Evolutionary conservation across 2,113 vertebrate genomes (phyloP).

Genomic region (Caranx melampygus): DNA sequence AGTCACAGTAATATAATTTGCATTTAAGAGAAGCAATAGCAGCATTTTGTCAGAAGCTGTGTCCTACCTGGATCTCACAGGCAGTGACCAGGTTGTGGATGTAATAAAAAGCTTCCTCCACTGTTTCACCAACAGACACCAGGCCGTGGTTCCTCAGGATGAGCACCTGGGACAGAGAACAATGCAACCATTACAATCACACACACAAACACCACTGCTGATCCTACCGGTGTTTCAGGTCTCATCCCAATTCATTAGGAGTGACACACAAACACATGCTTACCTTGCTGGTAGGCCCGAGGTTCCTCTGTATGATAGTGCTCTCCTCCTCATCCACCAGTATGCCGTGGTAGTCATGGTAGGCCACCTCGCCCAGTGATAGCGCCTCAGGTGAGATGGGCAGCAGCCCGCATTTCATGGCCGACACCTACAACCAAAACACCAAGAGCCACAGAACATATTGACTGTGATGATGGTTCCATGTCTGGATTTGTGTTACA

Average conservation of each 20-base stretch:
- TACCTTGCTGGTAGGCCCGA: conserved; percentile 97
- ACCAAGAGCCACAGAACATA: neutral
- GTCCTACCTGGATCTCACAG: conserved; percentile 96
- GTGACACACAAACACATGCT: neutral
- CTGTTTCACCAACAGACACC: conserved; percentile 92
- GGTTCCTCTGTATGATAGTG: conserved; percentile 91
- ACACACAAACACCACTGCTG: neutral
- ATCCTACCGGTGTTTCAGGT: no score
- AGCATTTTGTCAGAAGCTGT: neutral
- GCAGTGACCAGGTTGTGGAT: conserved; percentile 95
- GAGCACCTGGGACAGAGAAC: conserved; percentile 85
- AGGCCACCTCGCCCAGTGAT: conserved; percentile 92
- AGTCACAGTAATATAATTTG: neutral
- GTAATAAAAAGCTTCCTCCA: conserved; percentile 98
- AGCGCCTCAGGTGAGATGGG: conserved; percentile 96
- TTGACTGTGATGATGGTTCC: neutral
- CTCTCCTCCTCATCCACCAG: conserved; percentile 93
- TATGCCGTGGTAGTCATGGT: conserved; percentile 98
- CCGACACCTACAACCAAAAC: conserved; percentile 88
- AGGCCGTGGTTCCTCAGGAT: conserved; percentile 97
- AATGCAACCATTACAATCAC: neutral
- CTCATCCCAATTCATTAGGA: no score
- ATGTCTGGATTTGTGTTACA: neutral
- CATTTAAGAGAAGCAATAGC: neutral
- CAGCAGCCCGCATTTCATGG: conserved; percentile 97